Evolutionary conservation across 2,888 invertebrate genomes (phyloP), one percentile per base, ranked within the genome.

Genomic region (Eristalinus sepulchralis): DNA sequence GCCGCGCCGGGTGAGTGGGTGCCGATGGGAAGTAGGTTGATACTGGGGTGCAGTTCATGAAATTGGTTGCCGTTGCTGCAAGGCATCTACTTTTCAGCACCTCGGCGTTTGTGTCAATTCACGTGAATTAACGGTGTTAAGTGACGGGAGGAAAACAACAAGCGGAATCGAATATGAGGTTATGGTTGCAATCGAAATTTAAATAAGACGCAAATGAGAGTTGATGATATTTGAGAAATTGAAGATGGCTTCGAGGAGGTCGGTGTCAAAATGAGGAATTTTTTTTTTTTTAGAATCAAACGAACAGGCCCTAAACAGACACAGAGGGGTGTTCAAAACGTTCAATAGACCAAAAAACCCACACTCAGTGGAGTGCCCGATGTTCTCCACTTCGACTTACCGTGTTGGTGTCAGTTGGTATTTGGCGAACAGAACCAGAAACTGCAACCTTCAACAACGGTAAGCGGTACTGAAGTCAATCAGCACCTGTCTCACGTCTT

Each of bases 1-100:
- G 36, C 27, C 27, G 27, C 27, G 27, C 27, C 27, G 13, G n/a
- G 39, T n/a, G 39, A 6, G 39, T n/a, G 1, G 59, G 83, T 75
- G 27, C 27, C 27, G 83, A 78, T 86, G 86, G 79, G 86, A 86
- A 86, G 86, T 86, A 83, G 86, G 83, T 47, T 86, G 78, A 78
- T 77, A 78, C 72, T 78, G 82, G 39, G 60, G 66, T 70, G 57
- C 71, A 86, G 64, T 82, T 73, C 62, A 78, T 75, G 60, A 72
- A 72, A 39, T 57, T 55, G 13, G 36, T 64, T 22, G 9, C 27
- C 5, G 27, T 27, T 39, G 68, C 10, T 34, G 9, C 9, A 24
- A 63, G 5, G 6, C 33, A 31, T 57, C 36, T 47, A 24, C 10
- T 11, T n/a, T 22, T 81, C 82, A 86, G 68, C 82, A 60, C 39